A percentile compares a stretch with the other conserved stretches of the same genome.
phyloP scores from a whole-genome alignment of 2,797 vertebrate genomes.

The Morelia viridis region DNA sequence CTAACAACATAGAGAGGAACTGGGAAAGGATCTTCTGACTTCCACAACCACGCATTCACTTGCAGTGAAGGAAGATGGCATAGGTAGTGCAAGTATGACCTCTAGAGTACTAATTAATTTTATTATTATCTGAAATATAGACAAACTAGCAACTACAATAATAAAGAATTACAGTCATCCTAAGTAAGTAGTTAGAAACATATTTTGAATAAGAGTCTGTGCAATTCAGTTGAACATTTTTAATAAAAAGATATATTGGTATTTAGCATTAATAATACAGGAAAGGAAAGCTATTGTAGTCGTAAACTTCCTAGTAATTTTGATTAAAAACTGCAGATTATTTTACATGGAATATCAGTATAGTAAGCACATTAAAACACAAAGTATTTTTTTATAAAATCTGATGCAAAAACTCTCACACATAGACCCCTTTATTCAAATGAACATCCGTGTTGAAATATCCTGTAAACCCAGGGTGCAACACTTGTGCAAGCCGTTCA shows the following conservation, averaged over 20 bases:
- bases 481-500: neutral
- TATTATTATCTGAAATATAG: neutral
- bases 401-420: constrained; percentile 7
- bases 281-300: neutral
- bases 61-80: neutral
- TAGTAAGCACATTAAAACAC: neutral
- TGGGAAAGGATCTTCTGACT: neutral
- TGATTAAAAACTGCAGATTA: neutral
- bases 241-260: neutral
- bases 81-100: neutral
- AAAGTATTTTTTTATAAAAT: constrained; percentile 1
- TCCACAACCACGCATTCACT: neutral
- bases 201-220: constrained; percentile 12
- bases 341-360: neutral
- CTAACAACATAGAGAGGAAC: neutral
- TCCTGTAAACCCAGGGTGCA: neutral
- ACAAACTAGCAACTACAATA: neutral
- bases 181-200: neutral
- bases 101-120: neutral
- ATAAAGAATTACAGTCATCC: neutral
- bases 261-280: neutral
- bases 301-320: neutral
- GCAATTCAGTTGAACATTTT: neutral
- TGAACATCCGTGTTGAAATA: neutral
- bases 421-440: constrained; percentile 25